These are phyloP conservation scores for Temnothorax nylanderi DNA, from an alignment of 1,140 invertebrate genomes.

Conservation along the genomic window DNA sequence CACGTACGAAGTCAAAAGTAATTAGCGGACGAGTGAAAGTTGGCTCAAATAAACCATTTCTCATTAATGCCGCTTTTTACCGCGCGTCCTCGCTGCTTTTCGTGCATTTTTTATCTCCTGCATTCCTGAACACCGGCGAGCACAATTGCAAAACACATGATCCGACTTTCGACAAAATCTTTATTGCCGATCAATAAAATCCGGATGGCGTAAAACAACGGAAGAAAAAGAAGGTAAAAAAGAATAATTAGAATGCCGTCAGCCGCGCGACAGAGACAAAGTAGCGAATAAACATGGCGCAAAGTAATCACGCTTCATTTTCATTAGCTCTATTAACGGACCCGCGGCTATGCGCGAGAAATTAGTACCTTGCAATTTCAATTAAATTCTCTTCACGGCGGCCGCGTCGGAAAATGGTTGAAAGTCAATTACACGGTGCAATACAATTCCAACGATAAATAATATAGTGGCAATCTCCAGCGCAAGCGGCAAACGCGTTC, in stretches of 20 bases:
- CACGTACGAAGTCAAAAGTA: not conserved
- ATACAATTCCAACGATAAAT: constrained; percentile 57
- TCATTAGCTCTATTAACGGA: constrained; percentile 58
- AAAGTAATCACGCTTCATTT: constrained; percentile 59
- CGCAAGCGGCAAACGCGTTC: not conserved
- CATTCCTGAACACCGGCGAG: not conserved
- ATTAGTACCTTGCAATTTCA: constrained; percentile 60
- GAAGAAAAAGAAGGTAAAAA: not conserved
- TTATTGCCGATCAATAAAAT: not conserved
- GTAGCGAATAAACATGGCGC: not conserved
- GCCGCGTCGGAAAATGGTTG: constrained; percentile 54
- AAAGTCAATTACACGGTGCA: constrained; percentile 50
- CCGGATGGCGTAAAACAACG: not conserved
- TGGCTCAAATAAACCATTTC: constrained; percentile 13
- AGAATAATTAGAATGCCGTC: constrained; percentile 1
- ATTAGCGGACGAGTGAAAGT: not conserved
- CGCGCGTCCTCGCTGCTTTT: not conserved
- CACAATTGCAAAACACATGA: not conserved
- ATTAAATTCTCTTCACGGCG: constrained; percentile 59
- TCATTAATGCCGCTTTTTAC: constrained; percentile 24
- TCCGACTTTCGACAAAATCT: not conserved
- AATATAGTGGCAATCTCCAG: constrained; percentile 52
- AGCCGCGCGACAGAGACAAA: constrained; percentile 29
- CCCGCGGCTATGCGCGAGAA: constrained; percentile 35
- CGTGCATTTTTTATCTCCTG: not conserved